A percentile compares a stretch with the other conserved stretches of the same genome.
Conservation (phyloP, 30 jellyfish, hydroid and myxozoan genomes). For the Pelagia noctiluca region DNA sequence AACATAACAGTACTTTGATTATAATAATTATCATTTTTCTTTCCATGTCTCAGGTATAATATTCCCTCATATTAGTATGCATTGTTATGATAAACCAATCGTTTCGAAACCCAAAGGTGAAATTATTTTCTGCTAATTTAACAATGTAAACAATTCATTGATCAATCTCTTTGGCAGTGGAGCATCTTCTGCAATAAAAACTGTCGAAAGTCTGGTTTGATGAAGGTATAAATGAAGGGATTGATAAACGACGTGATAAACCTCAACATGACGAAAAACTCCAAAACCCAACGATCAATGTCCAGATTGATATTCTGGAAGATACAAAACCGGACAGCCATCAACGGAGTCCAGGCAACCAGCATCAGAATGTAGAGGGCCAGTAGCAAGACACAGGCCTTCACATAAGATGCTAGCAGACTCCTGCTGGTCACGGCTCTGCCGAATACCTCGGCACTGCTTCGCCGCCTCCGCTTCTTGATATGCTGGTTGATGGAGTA, state of each 20-base stretch:
- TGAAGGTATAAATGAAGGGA: conserved; percentile 65
- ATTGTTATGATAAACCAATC: no score
- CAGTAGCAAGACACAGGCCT: conserved; percentile 65
- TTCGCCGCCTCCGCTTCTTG: conserved; percentile 41
- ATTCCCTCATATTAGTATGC: no score
- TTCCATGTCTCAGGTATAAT: no score
- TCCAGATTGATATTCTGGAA: conserved; percentile 23
- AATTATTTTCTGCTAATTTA: no score
- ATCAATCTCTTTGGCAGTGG: no score
- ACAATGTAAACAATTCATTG: no score
- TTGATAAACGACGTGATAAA: conserved; percentile 63
- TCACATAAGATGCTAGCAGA: conserved; percentile 43
- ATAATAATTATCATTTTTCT: no score
- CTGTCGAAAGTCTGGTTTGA: conserved; percentile 52
- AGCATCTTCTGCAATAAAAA: conserved; percentile 28
- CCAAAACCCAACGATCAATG: conserved; percentile 20
- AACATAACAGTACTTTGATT: no score
- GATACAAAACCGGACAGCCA: conserved; percentile 61
- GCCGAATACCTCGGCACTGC: no score
- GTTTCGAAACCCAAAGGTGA: no score
- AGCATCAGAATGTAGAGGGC: conserved; percentile 69
- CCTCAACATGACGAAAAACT: conserved; percentile 43
- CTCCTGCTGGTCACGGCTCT: no score
- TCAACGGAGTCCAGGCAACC: conserved; percentile 76
- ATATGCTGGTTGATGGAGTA: conserved; percentile 39